Conservation (phyloP, 2,888 invertebrate genomes). For the Apotomis capreana region DNA sequence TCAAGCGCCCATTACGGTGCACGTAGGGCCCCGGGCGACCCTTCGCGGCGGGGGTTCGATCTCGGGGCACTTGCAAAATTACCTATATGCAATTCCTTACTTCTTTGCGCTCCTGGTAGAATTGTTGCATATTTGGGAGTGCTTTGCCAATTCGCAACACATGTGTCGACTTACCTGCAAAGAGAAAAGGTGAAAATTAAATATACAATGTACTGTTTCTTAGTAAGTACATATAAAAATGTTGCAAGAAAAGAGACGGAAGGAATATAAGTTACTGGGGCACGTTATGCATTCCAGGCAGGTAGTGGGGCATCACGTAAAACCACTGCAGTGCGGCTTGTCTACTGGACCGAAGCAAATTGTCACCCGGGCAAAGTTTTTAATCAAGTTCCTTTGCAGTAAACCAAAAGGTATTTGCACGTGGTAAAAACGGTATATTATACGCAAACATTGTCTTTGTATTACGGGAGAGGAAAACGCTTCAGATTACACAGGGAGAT, state of each 20-base stretch:
- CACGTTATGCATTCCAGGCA: constrained; percentile 29
- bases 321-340: constrained; percentile 72
- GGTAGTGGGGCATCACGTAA: constrained; percentile 64
- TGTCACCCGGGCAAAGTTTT: constrained; percentile 26
- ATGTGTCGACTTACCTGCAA: constrained; percentile 61
- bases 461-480: background rate
- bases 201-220: background rate
- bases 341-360: constrained; percentile 44
- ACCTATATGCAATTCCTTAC: constrained; percentile 58
- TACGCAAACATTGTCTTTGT: constrained; percentile 5
- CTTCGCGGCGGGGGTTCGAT: constrained; percentile 49
- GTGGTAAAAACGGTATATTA: constrained; percentile 2
- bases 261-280: constrained; percentile 9
- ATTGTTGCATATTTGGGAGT: constrained; percentile 64
- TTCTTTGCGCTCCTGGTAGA: constrained; percentile 63
- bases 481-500: constrained; percentile 22
- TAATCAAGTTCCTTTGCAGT: constrained; percentile 36
- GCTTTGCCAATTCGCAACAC: constrained; percentile 43
- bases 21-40: constrained; percentile 54
- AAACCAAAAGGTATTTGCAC: background rate
- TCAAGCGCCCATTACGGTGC: constrained; percentile 69
- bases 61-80: constrained; percentile 60
- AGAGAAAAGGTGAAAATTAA: constrained; percentile 44
- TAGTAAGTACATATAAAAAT: too few relatives aligned
- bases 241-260: background rate